These are phyloP conservation scores for Halcyon badia DNA, from an alignment of 2,797 vertebrate species.

Conservation along the genomic window DNA sequence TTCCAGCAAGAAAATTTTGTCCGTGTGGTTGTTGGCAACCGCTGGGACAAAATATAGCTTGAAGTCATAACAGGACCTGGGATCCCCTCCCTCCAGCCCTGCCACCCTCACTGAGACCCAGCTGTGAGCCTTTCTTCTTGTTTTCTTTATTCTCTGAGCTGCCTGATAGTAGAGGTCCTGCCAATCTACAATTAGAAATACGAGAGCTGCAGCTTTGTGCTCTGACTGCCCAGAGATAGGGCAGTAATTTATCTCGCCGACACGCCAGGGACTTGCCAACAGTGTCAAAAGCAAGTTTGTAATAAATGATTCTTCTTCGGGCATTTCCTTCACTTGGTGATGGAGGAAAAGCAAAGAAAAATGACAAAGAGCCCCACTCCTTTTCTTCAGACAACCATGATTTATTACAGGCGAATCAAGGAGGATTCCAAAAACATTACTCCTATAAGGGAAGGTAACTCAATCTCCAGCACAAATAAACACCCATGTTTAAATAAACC, in stretches of 20 bases:
- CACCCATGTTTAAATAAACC: conserved; percentile 28
- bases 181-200: neutral
- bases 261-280: neutral
- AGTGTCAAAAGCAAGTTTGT: neutral
- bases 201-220: neutral
- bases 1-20: neutral
- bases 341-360: conserved; percentile 1
- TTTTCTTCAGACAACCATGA: conserved; percentile 43
- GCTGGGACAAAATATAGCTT: neutral
- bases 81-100: neutral
- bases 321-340: neutral
- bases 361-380: neutral
- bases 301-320: conserved; percentile 9
- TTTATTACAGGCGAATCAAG: conserved; percentile 12
- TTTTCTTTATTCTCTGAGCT: neutral
- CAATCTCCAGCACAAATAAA: conserved; percentile 55
- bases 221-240: conserved; percentile 20
- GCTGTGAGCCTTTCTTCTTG: conserved; percentile 16
- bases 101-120: neutral
- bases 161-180: conserved; percentile 16
- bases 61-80: neutral
- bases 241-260: neutral
- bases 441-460: conserved; percentile 54
- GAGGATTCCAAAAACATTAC: conserved; percentile 20
- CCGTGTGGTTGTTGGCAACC: neutral